Evolutionary conservation across 2,888 invertebrate species (phyloP), one percentile per base, ranked within the genome.

Genomic region (Lasioglossum morio): DNA sequence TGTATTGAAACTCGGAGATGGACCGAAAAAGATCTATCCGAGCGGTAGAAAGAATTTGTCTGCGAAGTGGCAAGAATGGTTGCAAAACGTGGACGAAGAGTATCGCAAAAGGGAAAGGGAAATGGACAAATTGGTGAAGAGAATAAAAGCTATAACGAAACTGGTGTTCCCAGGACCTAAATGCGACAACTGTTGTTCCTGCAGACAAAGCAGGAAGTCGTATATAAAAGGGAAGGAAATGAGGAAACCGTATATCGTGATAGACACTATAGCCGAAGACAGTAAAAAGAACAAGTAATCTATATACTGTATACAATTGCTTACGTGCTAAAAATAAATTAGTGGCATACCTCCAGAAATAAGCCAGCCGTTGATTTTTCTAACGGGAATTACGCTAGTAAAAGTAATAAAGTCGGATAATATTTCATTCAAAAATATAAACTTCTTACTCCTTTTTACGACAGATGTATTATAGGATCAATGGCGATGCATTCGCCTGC

Each of bases 121-220:
- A 40, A 93, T 94, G 4, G 87, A 93, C 43, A 86, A 92, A 57
- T 81, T 95, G 46, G 81, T 94, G 30, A 90, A 91, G 34, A 91
- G 78, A 19, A 88, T 94, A 3, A 86, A 91, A 53, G 88, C 88
- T n/a, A 91, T 88, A 3, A 89, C 91, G 40, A 92, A 89, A 82
- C 83, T 91, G 8, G 88, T 92, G 16, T 88, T 91, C 30, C 90
- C 92, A 10, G 89, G 83, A 23, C 87, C 85, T 0, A 82, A 79
- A 2, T 95, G 95, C 78, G 94, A 94, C 48, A 90, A 82, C 70
- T 94, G 95, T 34, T 94, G 94, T 75, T 89, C 92, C 0, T 94
- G 94, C 75, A 90, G 93, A 40, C 93, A 95, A 85, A 92, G 91
- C 0, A 91, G 87, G 53, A 93, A 93, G 63, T 77, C 91, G 4